phyloP scores from a whole-genome alignment of 2,888 invertebrate species.

The Autographa pulchrina region DNA sequence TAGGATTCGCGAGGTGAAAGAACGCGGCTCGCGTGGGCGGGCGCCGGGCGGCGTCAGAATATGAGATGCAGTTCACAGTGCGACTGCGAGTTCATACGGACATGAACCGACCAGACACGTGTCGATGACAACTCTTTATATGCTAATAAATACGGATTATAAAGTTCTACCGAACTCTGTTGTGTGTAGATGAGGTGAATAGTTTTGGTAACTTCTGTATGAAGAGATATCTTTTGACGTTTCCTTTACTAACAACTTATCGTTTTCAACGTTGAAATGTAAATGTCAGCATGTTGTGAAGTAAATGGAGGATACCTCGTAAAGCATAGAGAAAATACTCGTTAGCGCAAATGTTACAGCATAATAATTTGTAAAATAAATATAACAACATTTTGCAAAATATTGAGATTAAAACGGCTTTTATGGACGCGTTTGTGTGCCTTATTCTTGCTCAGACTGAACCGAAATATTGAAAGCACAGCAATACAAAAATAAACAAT shows the following conservation, averaged over 20 bases:
- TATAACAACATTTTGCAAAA: background rate
- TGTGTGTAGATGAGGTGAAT: background rate
- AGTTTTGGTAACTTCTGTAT: background rate
- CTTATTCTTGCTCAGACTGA: background rate
- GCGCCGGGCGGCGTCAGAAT: constrained; percentile 63
- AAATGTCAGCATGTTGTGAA: background rate
- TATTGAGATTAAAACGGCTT: constrained; percentile 5
- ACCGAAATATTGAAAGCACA: background rate
- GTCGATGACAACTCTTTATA: constrained; percentile 39
- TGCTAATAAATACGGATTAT: constrained; percentile 20
- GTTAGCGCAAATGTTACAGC: background rate
- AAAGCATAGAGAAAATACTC: background rate
- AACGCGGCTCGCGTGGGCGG: constrained; percentile 68
- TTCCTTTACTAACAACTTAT: background rate
- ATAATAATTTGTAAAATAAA: background rate
- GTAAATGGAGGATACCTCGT: background rate
- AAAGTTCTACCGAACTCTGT: constrained; percentile 8
- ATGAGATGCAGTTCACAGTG: constrained; percentile 60
- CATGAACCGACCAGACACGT: constrained; percentile 26
- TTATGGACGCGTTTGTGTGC: background rate
- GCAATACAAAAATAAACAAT: background rate
- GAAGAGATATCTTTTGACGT: background rate
- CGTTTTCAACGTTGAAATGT: background rate
- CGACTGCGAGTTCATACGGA: constrained; percentile 29
- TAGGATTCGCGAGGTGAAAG: constrained; percentile 76